A percentile compares a stretch with the other conserved stretches of the same genome.
Conservation (phyloP, 2,888 invertebrate genomes). For the Andrena hattorfiana region DNA sequence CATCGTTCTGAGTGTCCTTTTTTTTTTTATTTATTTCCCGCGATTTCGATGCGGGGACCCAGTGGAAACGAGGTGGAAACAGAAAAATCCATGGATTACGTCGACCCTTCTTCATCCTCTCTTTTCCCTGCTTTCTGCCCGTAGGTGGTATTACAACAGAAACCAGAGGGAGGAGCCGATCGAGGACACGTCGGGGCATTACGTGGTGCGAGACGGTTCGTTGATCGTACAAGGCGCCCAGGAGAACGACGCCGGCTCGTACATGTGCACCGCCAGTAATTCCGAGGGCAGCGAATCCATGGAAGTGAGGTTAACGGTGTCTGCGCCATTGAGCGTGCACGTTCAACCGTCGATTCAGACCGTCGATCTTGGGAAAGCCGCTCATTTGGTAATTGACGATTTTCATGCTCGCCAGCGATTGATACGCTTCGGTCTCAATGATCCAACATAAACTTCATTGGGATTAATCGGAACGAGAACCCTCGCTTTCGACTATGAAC, state of each 20-base stretch:
- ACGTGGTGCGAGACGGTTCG: slow-evolving; percentile 86
- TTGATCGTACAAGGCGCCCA: slow-evolving; percentile 86
- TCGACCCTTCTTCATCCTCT: background rate
- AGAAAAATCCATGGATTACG: background rate
- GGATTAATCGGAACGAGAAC: background rate
- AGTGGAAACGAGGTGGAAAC: slow-evolving; percentile 16
- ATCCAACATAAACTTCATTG: background rate
- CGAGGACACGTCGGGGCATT: slow-evolving; percentile 85
- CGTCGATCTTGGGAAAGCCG: slow-evolving; percentile 86
- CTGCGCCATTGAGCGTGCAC: slow-evolving; percentile 83
- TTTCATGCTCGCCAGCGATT: background rate
- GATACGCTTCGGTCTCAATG: background rate
- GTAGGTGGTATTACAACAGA: slow-evolving; percentile 86
- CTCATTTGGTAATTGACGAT: slow-evolving; percentile 84
- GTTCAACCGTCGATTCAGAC: slow-evolving; percentile 84
- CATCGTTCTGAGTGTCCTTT: background rate
- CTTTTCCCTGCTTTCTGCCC: slow-evolving; percentile 27
- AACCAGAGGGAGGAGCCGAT: slow-evolving; percentile 86
- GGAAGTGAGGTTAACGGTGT: slow-evolving; percentile 86
- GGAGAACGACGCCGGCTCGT: slow-evolving; percentile 86
- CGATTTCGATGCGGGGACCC: slow-evolving; percentile 6
- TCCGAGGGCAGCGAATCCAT: slow-evolving; percentile 86
- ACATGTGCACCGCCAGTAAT: slow-evolving; percentile 87
- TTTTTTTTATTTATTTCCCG: slow-evolving; percentile 26
- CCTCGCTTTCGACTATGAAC: background rate